These are phyloP conservation scores for Lysandra coridon DNA, from an alignment of 2,888 invertebrate genomes.

Conservation along the genomic window DNA sequence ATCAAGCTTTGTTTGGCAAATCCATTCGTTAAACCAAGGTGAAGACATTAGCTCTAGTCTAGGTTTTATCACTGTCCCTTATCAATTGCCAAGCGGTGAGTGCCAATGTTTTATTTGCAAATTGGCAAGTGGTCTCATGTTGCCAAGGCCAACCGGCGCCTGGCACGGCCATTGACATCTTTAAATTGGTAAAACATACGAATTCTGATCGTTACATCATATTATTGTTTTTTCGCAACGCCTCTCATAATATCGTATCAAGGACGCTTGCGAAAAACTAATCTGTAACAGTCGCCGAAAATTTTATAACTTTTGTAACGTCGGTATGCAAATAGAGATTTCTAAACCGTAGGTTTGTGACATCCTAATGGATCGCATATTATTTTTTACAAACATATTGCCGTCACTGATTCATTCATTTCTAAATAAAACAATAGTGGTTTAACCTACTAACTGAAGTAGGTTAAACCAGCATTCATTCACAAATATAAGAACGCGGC, in stretches of 20 bases:
- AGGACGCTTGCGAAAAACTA: conserved; percentile 38
- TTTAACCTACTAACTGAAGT: conserved; percentile 11
- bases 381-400: neutral
- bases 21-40: conserved; percentile 27
- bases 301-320: conserved; percentile 4
- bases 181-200: conserved; percentile 43
- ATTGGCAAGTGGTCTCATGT: conserved; percentile 64
- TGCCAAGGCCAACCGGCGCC: conserved; percentile 71
- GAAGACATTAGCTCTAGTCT: conserved; percentile 43
- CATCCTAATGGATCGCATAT: neutral
- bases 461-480: conserved; percentile 22
- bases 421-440: conserved; percentile 16
- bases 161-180: conserved; percentile 65
- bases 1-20: conserved; percentile 28
- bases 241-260: conserved; percentile 35
- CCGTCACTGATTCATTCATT: conserved; percentile 6
- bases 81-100: conserved; percentile 63
- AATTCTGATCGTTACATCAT: conserved; percentile 40
- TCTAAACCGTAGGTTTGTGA: neutral
- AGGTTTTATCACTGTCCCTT: conserved; percentile 53
- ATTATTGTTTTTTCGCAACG: conserved; percentile 40
- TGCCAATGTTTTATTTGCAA: conserved; percentile 79
- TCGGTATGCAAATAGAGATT: neutral
- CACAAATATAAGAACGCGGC: conserved; percentile 3
- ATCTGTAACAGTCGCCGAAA: conserved; percentile 25